Conservation (phyloP, 2,888 invertebrate genomes). For the Neocrepidodera transversa region DNA sequence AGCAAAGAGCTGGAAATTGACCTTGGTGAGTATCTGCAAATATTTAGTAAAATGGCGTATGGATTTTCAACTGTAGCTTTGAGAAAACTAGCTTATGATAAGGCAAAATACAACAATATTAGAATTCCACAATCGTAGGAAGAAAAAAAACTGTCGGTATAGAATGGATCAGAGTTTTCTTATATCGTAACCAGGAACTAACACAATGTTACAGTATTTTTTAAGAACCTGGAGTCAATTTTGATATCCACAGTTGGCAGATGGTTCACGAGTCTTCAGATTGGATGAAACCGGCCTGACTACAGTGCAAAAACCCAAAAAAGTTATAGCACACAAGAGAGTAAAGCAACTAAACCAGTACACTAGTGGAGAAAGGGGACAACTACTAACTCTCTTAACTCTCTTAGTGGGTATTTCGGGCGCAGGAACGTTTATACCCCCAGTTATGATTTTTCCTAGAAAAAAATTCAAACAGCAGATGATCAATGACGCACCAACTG, state of each 20-base stretch:
- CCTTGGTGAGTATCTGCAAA: no score
- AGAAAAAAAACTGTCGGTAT: slow-evolving; percentile 49
- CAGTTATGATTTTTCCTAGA: no score
- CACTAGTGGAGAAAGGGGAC: slow-evolving; percentile 21
- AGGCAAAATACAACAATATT: slow-evolving; percentile 18
- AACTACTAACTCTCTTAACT: slow-evolving; percentile 22
- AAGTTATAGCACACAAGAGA: no score
- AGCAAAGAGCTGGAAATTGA: no score
- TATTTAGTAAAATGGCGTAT: slow-evolving; percentile 18
- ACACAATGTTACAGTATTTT: slow-evolving; percentile 29
- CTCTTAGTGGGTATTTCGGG: slow-evolving; percentile 2
- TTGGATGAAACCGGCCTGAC: slow-evolving; percentile 36
- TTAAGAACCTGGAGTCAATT: slow-evolving; percentile 25
- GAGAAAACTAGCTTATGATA: slow-evolving; percentile 27
- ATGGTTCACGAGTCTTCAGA: slow-evolving; percentile 31
- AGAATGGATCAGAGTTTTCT: slow-evolving; percentile 27
- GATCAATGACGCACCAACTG: not conserved
- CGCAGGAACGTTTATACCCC: not conserved
- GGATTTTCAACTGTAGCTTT: slow-evolving; percentile 13
- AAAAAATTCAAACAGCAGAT: not conserved
- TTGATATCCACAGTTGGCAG: slow-evolving; percentile 26
- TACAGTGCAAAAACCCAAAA: slow-evolving; percentile 35
- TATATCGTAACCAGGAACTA: slow-evolving; percentile 19
- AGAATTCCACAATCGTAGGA: slow-evolving; percentile 47
- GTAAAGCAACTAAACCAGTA: no score